A percentile compares a stretch with the other conserved stretches of the same genome.
Evolutionary conservation across 2,797 vertebrate genomes (phyloP).

Genomic region (Myotis pilosus): DNA sequence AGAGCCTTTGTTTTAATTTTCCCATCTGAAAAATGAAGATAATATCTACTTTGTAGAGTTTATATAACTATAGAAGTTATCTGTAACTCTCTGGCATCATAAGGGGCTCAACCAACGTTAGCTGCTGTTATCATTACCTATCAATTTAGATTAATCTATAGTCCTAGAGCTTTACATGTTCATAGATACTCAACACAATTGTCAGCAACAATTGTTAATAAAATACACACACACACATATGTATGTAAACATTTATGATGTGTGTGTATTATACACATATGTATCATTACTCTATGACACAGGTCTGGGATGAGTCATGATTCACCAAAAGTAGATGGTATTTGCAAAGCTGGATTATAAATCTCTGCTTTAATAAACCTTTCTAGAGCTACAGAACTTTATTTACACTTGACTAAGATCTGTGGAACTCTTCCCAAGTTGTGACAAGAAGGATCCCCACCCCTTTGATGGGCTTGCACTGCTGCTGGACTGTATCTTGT

Average conservation of each 20-base stretch:
- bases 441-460: slow-evolving; percentile 35
- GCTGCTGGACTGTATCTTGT: slow-evolving; percentile 31
- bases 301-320: neutral
- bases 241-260: neutral
- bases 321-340: slow-evolving; percentile 21
- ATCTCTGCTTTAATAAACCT: slow-evolving; percentile 61
- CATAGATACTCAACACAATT: neutral
- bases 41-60: neutral
- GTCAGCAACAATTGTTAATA: neutral
- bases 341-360: slow-evolving; percentile 64
- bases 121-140: neutral
- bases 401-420: slow-evolving; percentile 57
- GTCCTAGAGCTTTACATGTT: neutral
- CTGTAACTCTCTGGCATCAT: neutral
- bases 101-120: neutral
- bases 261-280: neutral
- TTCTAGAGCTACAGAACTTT: slow-evolving; percentile 40
- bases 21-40: neutral
- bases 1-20: neutral
- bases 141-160: neutral
- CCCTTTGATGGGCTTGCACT: slow-evolving; percentile 38
- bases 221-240: neutral
- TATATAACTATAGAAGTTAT: neutral
- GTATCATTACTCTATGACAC: neutral
- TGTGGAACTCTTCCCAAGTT: slow-evolving; percentile 51